Evolutionary conservation across 2,113 vertebrate genomes (phyloP).

Genomic region (Sisor rabdophorus): DNA sequence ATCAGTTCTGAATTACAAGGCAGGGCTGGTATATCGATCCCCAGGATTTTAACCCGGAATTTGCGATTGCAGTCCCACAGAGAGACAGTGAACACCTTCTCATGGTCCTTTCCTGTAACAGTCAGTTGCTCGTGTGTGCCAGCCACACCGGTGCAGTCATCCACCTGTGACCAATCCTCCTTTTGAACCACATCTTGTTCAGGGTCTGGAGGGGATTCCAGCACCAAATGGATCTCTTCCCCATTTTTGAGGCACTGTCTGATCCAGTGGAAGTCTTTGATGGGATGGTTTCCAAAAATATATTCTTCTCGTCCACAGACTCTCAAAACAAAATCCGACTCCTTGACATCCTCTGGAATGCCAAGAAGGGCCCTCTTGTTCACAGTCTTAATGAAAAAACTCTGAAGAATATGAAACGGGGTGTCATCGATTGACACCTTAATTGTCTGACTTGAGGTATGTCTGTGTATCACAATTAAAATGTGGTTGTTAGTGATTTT

Average conservation of each 20-base stretch:
- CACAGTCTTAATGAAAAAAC: slow-evolving; percentile 86
- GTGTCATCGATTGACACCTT: slow-evolving; percentile 89
- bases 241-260: slow-evolving; percentile 90
- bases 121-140: slow-evolving; percentile 94
- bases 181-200: slow-evolving; percentile 82
- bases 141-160: slow-evolving; percentile 92
- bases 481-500: slow-evolving; percentile 82
- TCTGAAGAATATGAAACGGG: slow-evolving; percentile 80
- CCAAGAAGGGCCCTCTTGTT: slow-evolving; percentile 88
- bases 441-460: slow-evolving; percentile 87
- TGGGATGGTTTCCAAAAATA: slow-evolving; percentile 81
- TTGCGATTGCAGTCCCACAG: slow-evolving; percentile 96
- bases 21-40: slow-evolving; percentile 88
- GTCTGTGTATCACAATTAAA: slow-evolving; percentile 85
- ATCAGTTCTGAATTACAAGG: slow-evolving; percentile 85
- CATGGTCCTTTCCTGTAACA: slow-evolving; percentile 92
- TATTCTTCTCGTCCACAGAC: slow-evolving; percentile 95
- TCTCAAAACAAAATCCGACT: slow-evolving; percentile 85
- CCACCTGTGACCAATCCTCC: slow-evolving; percentile 95
- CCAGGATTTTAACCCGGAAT: slow-evolving; percentile 91
- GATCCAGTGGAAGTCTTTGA: slow-evolving; percentile 92
- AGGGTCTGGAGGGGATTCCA: slow-evolving; percentile 79
- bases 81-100: slow-evolving; percentile 94
- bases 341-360: slow-evolving; percentile 79
- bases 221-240: slow-evolving; percentile 90